These are phyloP conservation scores for Tautogolabrus adspersus DNA, from an alignment of 2,113 vertebrate genomes.

Conservation along the genomic window DNA sequence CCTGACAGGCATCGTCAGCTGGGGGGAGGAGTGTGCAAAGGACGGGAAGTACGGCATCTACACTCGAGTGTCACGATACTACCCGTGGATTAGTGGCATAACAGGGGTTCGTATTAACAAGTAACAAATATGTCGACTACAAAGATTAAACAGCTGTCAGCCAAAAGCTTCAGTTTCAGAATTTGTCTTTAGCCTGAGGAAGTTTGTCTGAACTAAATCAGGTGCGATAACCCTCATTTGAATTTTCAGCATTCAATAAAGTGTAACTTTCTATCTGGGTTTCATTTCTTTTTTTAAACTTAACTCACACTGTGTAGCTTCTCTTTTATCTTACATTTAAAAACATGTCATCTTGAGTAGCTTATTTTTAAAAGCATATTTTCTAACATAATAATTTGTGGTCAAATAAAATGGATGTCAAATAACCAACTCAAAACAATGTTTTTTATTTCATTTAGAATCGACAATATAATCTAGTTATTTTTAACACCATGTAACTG, in stretches of 20 bases:
- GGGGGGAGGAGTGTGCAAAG: conserved; percentile 93
- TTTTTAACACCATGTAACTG: too few species aligned
- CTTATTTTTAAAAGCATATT: too few species aligned
- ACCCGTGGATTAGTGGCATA: conserved; percentile 87
- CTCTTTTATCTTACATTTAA: too few species aligned
- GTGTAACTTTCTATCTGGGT: not conserved
- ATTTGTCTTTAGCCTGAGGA: not conserved
- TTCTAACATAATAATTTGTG: too few species aligned
- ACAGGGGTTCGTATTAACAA: conserved; percentile 59
- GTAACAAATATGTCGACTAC: not conserved
- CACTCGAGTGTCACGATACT: conserved; percentile 88
- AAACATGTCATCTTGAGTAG: not conserved
- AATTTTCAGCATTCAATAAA: conserved; percentile 33
- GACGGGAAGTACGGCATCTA: conserved; percentile 93
- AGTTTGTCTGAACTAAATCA: not conserved
- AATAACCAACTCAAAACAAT: too few species aligned
- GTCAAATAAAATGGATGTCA: too few species aligned
- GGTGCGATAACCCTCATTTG: not conserved
- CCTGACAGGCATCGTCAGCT: conserved; percentile 95
- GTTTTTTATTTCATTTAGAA: too few species aligned
- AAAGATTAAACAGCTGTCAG: not conserved
- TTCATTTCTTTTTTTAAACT: not conserved
- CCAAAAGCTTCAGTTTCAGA: not conserved
- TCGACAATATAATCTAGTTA: too few species aligned
- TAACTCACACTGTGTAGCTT: not conserved